Evolutionary conservation across 2,113 vertebrate species (phyloP).

Genomic region (Rhipidura dahli): DNA sequence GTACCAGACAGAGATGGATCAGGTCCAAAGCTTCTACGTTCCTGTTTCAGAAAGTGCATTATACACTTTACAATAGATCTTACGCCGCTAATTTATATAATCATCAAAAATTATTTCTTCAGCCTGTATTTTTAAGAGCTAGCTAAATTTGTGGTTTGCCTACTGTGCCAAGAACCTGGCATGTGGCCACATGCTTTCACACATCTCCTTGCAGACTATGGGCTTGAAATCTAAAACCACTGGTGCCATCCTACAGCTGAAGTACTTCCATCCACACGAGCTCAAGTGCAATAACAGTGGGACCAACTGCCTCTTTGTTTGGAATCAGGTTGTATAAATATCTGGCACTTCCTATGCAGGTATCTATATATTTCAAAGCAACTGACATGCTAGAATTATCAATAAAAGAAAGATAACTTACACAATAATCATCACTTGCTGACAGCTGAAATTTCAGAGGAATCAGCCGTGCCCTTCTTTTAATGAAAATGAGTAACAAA

Average conservation of each 20-base stretch:
- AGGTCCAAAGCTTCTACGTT: neutral
- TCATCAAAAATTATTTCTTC: conserved; percentile 34
- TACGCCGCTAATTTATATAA: neutral
- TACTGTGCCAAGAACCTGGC: conserved; percentile 28
- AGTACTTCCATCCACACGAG: neutral
- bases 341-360: neutral
- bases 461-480: neutral
- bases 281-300: neutral
- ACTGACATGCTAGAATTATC: neutral
- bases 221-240: conserved; percentile 21
- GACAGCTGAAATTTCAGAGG: conserved; percentile 27
- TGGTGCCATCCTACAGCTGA: conserved; percentile 13
- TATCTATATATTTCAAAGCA: neutral
- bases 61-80: neutral
- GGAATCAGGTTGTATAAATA: neutral
- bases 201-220: neutral
- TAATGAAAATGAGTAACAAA: neutral
- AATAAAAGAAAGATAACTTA: neutral
- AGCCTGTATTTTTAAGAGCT: conserved; percentile 31
- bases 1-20: neutral
- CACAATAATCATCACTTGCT: neutral
- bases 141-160: conserved; percentile 24
- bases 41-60: neutral
- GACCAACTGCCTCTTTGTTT: conserved; percentile 11
- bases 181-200: conserved; percentile 5